These are phyloP conservation scores for Caenorhabditis imperialis DNA, from an alignment of 2,888 invertebrate genomes.

Conservation along the genomic window DNA sequence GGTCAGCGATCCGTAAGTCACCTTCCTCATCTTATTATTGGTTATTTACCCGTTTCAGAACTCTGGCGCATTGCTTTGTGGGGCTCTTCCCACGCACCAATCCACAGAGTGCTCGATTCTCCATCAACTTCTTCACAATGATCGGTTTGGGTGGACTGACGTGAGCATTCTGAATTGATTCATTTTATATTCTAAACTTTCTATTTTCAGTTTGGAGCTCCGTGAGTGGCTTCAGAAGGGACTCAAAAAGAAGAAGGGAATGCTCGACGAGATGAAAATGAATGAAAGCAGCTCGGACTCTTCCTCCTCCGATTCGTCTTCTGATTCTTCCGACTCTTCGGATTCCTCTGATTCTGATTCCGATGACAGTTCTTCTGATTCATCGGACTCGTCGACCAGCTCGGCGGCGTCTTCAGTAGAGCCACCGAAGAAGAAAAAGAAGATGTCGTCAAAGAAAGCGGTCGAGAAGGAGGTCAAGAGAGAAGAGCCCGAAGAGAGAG, in stretches of 20 bases:
- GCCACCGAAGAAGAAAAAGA: constrained; percentile 57
- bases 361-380: constrained; percentile 11
- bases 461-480: constrained; percentile 18
- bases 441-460: constrained; percentile 2
- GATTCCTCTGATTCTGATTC: neutral
- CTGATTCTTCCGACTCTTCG: constrained; percentile 12
- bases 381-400: neutral
- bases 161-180: constrained; percentile 80
- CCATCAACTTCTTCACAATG: constrained; percentile 97
- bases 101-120: constrained; percentile 95
- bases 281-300: constrained; percentile 40
- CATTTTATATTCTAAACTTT: neutral
- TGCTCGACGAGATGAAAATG: constrained; percentile 47
- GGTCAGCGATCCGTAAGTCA: constrained; percentile 89
- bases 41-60: constrained; percentile 81
- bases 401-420: constrained; percentile 11
- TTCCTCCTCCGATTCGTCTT: constrained; percentile 56
- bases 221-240: constrained; percentile 72
- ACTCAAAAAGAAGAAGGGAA: constrained; percentile 61
- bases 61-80: constrained; percentile 88
- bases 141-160: constrained; percentile 96
- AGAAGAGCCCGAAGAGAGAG: neutral
- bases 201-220: constrained; percentile 68
- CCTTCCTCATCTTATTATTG: neutral
- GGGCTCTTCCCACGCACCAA: constrained; percentile 96